A percentile compares a stretch with the other conserved stretches of the same genome.
These are phyloP conservation scores for Cladopsammia gracilis DNA, from an alignment of 64 coral and sea anemone species.

Conservation along the genomic window DNA sequence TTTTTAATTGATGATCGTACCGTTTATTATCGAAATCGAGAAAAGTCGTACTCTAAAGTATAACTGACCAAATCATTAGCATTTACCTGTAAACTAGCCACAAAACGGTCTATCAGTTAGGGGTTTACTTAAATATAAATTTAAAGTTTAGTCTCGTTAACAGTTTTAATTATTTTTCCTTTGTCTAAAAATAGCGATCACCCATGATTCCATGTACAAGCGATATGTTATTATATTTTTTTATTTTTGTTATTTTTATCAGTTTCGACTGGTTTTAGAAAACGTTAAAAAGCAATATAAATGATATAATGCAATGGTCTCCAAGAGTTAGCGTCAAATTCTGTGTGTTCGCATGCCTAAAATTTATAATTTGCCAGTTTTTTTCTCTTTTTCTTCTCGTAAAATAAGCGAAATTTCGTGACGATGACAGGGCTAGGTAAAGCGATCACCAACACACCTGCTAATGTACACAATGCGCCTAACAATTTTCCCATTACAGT, in stretches of 20 bases:
- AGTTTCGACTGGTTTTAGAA: too few relatives aligned
- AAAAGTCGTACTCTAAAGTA: too few relatives aligned
- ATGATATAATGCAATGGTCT: background rate
- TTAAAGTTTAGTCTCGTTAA: too few relatives aligned
- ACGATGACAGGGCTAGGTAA: constrained; percentile 74
- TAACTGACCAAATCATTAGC: too few relatives aligned
- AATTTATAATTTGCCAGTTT: constrained; percentile 42
- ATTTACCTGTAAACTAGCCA: too few relatives aligned
- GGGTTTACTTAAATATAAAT: too few relatives aligned
- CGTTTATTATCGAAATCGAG: too few relatives aligned
- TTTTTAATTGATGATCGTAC: too few relatives aligned
- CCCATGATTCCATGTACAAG: background rate
- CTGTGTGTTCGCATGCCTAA: background rate
- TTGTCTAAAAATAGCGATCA: background rate
- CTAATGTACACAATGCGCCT: constrained; percentile 71
- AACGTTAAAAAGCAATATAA: background rate
- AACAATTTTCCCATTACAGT: constrained; percentile 80
- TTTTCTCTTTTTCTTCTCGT: constrained; percentile 58
- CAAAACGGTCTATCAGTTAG: too few relatives aligned
- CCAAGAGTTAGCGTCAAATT: background rate
- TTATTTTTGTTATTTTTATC: too few relatives aligned
- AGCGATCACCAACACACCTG: constrained; percentile 85
- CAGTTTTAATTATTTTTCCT: background rate
- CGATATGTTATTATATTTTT: too few relatives aligned
- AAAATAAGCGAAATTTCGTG: constrained; percentile 70